Evolutionary conservation across 2,797 vertebrate species (phyloP).

Genomic region (Sebastes trivittatus): DNA sequence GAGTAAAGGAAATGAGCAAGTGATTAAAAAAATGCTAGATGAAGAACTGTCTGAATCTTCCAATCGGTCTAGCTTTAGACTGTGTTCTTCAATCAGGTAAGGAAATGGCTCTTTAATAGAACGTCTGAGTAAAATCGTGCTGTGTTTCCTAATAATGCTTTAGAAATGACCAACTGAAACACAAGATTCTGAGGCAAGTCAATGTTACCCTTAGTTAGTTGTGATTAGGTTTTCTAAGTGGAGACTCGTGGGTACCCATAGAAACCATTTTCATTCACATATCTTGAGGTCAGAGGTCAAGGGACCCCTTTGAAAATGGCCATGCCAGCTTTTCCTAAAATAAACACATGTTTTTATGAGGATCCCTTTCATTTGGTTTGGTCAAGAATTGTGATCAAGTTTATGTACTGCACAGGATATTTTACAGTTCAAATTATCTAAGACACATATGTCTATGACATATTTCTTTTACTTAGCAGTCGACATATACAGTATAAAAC

Average conservation of each 20-base stretch:
- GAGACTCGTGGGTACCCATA: too few species aligned
- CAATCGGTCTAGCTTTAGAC: conserved; percentile 52
- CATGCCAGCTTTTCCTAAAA: too few species aligned
- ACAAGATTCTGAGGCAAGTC: not conserved
- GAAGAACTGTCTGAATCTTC: conserved; percentile 62
- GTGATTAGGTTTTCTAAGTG: not conserved
- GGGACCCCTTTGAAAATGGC: too few species aligned
- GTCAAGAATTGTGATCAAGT: not conserved
- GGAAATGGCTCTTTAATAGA: conserved; percentile 39
- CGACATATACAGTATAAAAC: not conserved
- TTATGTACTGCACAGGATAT: not conserved
- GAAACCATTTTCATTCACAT: too few species aligned
- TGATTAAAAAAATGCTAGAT: conserved; percentile 64
- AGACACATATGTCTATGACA: not conserved
- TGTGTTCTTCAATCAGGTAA: conserved; percentile 37
- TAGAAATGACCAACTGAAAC: not conserved
- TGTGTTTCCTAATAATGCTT: conserved; percentile 13
- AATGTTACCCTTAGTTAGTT: not conserved
- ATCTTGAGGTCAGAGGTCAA: too few species aligned
- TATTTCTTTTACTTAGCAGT: not conserved
- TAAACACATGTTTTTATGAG: too few species aligned
- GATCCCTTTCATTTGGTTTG: not conserved
- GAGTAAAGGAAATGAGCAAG: conserved; percentile 76
- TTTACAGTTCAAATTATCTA: not conserved
- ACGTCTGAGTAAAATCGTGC: conserved; percentile 19